Evolutionary conservation across 2,113 vertebrate genomes (phyloP).

Genomic region (Bambusicola thoracicus): DNA sequence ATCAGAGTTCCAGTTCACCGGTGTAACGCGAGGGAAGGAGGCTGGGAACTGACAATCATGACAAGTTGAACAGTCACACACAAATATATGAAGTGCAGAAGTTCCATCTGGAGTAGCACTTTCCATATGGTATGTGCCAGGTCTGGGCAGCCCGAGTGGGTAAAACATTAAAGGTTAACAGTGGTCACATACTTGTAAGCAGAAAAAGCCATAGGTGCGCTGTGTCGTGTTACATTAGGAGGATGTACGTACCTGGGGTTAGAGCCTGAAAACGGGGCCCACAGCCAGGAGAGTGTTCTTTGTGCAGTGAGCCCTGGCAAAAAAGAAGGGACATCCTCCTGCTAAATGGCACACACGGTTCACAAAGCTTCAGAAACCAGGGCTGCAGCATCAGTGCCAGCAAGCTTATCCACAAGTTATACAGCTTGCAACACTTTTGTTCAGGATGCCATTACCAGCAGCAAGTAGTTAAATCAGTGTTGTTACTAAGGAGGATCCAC

Average conservation of each 20-base stretch:
- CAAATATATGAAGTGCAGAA: neutral
- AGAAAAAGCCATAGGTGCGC: neutral
- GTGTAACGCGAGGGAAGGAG: constrained; percentile 58
- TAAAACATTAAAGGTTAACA: neutral
- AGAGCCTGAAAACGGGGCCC: neutral
- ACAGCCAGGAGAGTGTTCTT: neutral
- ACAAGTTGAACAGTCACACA: neutral
- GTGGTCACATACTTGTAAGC: neutral
- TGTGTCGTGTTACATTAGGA: neutral
- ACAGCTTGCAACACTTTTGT: accelerated
- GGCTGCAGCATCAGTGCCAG: accelerated
- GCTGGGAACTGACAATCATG: constrained; percentile 44
- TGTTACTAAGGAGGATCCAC: neutral
- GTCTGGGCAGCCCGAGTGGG: neutral
- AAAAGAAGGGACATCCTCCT: neutral
- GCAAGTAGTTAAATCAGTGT: neutral
- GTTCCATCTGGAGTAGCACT: neutral
- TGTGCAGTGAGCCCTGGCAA: neutral
- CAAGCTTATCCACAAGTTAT: neutral
- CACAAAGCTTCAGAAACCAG: neutral
- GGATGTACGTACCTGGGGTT: accelerated
- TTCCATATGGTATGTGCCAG: neutral
- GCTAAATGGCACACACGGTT: neutral
- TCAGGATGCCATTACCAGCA: neutral
- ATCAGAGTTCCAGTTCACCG: constrained; percentile 78